These are phyloP conservation scores for Drosophila biarmipes DNA, from an alignment of 1,140 invertebrate genomes.

Conservation along the genomic window DNA sequence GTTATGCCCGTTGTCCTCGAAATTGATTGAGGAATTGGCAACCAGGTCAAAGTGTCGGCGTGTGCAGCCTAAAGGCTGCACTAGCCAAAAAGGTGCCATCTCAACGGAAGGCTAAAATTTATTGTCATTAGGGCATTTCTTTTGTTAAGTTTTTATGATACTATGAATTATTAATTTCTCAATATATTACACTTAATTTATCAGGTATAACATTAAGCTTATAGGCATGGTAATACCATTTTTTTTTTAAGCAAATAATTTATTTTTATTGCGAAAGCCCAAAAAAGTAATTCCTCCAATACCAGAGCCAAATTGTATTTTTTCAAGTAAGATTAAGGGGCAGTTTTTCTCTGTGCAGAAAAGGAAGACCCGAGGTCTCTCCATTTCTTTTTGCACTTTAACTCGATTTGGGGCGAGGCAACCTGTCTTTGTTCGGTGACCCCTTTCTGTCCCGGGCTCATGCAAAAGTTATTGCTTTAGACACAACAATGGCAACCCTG, in stretches of 20 bases:
- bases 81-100: neutral
- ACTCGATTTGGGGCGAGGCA: conserved; percentile 47
- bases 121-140: too few species aligned
- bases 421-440: conserved; percentile 67
- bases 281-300: too few species aligned
- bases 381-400: conserved; percentile 51
- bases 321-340: neutral
- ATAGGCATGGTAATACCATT: too few species aligned
- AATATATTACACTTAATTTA: too few species aligned
- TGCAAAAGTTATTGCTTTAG: conserved; percentile 59
- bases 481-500: conserved; percentile 61
- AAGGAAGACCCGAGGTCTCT: conserved; percentile 16
- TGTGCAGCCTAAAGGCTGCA: conserved; percentile 27
- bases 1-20: conserved; percentile 52
- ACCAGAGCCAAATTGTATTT: neutral
- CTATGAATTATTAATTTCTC: too few species aligned
- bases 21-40: conserved; percentile 76
- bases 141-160: too few species aligned
- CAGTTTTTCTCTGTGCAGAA: neutral
- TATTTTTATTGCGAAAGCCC: too few species aligned
- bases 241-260: too few species aligned
- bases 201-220: too few species aligned
- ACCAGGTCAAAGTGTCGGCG: conserved; percentile 55
- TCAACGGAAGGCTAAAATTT: too few species aligned
- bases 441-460: conserved; percentile 53